Base-by-base conservation (phyloP, 2,797 vertebrate genomes). In the Dendrocincla tyrannina region DNA sequence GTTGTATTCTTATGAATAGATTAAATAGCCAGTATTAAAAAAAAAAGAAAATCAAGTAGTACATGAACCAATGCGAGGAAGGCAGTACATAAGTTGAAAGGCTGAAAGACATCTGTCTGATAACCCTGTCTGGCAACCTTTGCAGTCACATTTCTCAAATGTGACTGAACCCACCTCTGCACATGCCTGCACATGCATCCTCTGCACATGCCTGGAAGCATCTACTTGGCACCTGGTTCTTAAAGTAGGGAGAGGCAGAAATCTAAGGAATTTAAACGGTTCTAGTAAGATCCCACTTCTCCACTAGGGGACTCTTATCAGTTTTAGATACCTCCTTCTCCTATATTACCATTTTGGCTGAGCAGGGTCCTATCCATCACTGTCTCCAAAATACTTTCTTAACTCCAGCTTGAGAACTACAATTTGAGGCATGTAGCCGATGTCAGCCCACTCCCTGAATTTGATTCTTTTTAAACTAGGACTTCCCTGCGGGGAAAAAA, bases 51-150 rank as follows among this genome's bases (percentile, higher is more conserved):
- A 44, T 32, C 12, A 49, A 72, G 18, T 49, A 68, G 53, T 58
- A 16, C 5, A 20, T 0, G 0, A 89, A 13, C 3, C 13, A 62
- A 17, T 4, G 12, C 0, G 3, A 68, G 6, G 10, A 16, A 47
- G 10, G 4, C 20, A 69, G 20, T n/a, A 46, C 5, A 1, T 15
- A 39, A 52, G 2, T 30, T 17, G 64, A 17, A 81, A 67, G 32
- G 11, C 7, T 27, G 39, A 46, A 78, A 87, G 33, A 30, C 5
- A 50, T 9, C 37, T 3, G 10, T 41, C 11, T 0, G 0, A 33
- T 75, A 50, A 64, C 6, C 7, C 10, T 56, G 3, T 37, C 53
- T 30, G 5, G 7, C 12, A 75, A 10, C 49, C 5, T 60, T 80
- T 44, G 17, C 37, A 56, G 44, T 13, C 22, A 74, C 11, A 42